A percentile compares a stretch with the other conserved stretches of the same genome.
These are phyloP conservation scores for Stegodyphus mimosarum DNA, from an alignment of 1,140 invertebrate genomes.

Conservation along the genomic window DNA sequence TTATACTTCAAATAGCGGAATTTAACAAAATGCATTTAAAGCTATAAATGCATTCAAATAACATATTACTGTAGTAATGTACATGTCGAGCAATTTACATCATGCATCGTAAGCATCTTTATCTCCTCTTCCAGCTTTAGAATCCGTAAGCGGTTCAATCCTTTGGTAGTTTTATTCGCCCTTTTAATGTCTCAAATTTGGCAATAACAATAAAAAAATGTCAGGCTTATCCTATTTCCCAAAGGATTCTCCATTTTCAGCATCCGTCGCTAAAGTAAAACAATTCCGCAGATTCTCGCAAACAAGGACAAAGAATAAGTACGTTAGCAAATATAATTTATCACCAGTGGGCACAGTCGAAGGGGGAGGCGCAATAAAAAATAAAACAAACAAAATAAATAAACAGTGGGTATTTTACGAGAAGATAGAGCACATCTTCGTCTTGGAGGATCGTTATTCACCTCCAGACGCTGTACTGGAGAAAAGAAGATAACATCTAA, in stretches of 20 bases:
- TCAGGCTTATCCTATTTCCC: constrained; percentile 46
- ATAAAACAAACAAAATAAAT: constrained; percentile 35
- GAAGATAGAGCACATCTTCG: constrained; percentile 37
- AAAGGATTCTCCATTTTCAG: constrained; percentile 42
- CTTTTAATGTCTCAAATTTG: too few relatives aligned
- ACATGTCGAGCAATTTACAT: too few relatives aligned
- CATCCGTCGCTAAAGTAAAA: constrained; percentile 42
- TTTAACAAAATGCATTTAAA: too few relatives aligned
- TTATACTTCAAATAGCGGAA: too few relatives aligned
- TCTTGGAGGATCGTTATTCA: constrained; percentile 50
- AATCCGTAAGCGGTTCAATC: too few relatives aligned
- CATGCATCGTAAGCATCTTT: too few relatives aligned
- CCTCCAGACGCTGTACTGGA: neutral
- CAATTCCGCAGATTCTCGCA: constrained; percentile 22
- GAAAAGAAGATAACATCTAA: neutral
- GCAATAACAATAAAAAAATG: constrained; percentile 13
- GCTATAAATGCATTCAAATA: too few relatives aligned
- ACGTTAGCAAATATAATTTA: constrained; percentile 50
- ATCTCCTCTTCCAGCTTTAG: too few relatives aligned
- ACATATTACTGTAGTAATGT: too few relatives aligned
- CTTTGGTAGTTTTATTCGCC: too few relatives aligned
- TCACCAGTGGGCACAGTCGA: constrained; percentile 2
- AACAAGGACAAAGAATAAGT: constrained; percentile 1
- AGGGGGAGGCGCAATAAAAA: neutral
- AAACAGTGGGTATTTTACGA: constrained; percentile 38